Conservation (phyloP, 2,888 invertebrate species). For the Drosophila neotestacea region DNA sequence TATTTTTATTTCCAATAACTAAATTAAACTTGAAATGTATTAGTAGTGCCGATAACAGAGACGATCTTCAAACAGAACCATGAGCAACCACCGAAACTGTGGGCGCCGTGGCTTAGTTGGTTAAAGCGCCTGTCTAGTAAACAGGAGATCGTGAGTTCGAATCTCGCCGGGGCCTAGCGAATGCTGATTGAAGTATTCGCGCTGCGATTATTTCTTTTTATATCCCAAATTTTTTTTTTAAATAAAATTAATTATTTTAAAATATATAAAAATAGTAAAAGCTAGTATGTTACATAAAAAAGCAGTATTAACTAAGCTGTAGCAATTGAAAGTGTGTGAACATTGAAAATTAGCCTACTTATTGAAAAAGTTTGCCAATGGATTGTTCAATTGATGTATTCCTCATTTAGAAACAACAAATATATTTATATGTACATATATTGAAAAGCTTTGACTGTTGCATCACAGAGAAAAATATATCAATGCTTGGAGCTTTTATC, state of each 20-base stretch:
- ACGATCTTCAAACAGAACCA: constrained; percentile 26
- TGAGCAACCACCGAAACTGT: fast-evolving
- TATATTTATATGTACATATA: no score
- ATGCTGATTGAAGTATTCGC: background rate
- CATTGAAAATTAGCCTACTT: no score
- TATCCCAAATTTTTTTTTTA: background rate
- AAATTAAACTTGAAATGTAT: constrained; percentile 18
- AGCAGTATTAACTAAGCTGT: no score
- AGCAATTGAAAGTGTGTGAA: no score
- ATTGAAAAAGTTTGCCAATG: no score
- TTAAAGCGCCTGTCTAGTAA: constrained; percentile 86
- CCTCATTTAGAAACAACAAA: no score
- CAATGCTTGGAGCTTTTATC: no score
- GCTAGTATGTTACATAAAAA: no score
- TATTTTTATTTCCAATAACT: constrained; percentile 25
- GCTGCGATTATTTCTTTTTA: no score
- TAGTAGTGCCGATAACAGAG: background rate
- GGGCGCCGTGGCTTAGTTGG: constrained; percentile 86
- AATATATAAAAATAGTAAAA: background rate
- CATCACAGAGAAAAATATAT: no score
- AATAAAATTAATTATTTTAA: background rate
- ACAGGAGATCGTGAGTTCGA: constrained; percentile 86
- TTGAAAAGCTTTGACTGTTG: no score
- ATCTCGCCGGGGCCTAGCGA: constrained; percentile 84
- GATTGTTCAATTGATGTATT: no score